Evolutionary conservation across 37 sponge, comb jelly and placozoan genomes (phyloP).

Genomic region (Cladorhizidae sp.): DNA sequence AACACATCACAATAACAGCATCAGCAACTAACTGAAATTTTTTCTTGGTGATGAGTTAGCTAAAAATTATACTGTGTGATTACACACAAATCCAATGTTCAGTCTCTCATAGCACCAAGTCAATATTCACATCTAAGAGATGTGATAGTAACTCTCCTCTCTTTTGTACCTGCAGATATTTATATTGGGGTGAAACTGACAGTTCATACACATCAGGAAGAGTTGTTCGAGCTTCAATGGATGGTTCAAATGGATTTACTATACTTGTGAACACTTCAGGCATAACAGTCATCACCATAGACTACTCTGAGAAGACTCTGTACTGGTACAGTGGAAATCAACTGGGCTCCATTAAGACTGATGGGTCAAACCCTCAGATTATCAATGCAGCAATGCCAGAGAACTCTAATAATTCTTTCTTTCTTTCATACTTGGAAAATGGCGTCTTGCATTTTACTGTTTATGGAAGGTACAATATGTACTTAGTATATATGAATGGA

Average conservation of each 20-base stretch:
- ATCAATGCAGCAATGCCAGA: not conserved
- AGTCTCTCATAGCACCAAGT: too few relatives aligned
- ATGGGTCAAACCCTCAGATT: conserved; percentile 17
- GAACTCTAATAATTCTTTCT: not conserved
- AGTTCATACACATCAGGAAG: not conserved
- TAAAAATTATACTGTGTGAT: too few relatives aligned
- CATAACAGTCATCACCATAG: conserved; percentile 56
- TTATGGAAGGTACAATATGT: too few relatives aligned
- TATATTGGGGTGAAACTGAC: conserved; percentile 62
- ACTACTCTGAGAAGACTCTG: conserved; percentile 37
- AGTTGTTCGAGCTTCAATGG: conserved; percentile 5
- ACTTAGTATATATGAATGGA: too few relatives aligned
- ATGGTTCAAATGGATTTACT: not conserved
- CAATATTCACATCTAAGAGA: too few relatives aligned
- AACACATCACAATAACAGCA: too few relatives aligned
- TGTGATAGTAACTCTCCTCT: too few relatives aligned
- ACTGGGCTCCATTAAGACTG: conserved; percentile 4
- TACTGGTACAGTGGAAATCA: conserved; percentile 64
- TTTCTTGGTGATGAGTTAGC: too few relatives aligned
- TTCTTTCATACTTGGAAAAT: not conserved
- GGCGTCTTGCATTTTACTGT: too few relatives aligned
- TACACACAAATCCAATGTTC: too few relatives aligned
- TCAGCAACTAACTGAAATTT: too few relatives aligned
- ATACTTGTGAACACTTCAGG: not conserved
- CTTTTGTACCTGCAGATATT: not conserved